Conservation (phyloP, 2,113 vertebrate species). For the Misgurnus mizolepis region DNA sequence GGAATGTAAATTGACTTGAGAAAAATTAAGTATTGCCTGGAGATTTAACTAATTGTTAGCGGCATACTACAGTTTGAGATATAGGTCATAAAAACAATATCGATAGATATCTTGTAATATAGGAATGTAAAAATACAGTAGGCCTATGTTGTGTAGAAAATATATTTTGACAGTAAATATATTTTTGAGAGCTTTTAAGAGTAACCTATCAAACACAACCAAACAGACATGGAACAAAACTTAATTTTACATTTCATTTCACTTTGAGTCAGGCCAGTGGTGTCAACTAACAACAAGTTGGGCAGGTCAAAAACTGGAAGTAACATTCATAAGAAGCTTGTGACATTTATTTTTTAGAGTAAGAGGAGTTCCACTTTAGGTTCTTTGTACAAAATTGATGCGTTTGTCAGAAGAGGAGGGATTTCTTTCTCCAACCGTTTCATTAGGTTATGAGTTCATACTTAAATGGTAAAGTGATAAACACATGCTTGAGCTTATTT, state of each 20-base stretch:
- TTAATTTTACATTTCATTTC: not conserved
- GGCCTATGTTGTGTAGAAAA: too few relatives aligned
- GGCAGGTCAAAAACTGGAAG: constrained; percentile 9
- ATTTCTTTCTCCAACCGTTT: not conserved
- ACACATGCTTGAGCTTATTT: not conserved
- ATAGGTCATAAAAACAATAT: too few relatives aligned
- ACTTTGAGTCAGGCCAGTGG: not conserved
- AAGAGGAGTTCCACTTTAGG: constrained; percentile 20
- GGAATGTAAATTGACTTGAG: too few relatives aligned
- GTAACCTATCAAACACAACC: not conserved
- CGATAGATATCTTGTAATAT: too few relatives aligned
- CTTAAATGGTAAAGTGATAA: not conserved
- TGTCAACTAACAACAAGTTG: not conserved
- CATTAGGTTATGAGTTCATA: not conserved
- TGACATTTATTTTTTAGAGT: not conserved
- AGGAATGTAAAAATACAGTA: too few relatives aligned
- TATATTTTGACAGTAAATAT: too few relatives aligned
- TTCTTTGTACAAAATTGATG: not conserved
- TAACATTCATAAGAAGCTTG: not conserved
- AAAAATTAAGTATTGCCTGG: too few relatives aligned
- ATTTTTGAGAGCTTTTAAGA: too few relatives aligned
- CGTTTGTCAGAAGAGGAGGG: not conserved
- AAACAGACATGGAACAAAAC: not conserved
- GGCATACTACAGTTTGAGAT: too few relatives aligned
- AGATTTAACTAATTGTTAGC: too few relatives aligned